phyloP scores from a whole-genome alignment of 2,888 invertebrate species.

The Tryphoninae sp. region DNA sequence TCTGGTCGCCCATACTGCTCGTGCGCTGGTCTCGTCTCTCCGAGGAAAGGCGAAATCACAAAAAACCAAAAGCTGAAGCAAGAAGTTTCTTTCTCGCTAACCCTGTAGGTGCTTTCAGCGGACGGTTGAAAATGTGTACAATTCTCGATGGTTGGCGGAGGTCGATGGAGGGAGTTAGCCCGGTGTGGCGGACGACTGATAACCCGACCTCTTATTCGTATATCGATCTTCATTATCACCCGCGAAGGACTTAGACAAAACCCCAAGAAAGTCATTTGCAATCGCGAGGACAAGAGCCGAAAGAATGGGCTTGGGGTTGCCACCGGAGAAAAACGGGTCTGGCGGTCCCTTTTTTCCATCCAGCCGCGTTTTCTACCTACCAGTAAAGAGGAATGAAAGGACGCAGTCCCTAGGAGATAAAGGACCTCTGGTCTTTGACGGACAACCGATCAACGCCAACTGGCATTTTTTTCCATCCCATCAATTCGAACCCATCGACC shows the following conservation, averaged over 20 bases:
- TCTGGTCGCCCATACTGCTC: constrained; percentile 54
- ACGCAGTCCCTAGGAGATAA: background rate
- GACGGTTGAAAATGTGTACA: constrained; percentile 1
- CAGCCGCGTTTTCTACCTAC: background rate
- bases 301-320: constrained; percentile 8
- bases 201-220: constrained; percentile 19
- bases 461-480: background rate
- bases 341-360: background rate
- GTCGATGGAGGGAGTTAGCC: background rate
- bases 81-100: constrained; percentile 35
- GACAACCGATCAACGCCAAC: background rate
- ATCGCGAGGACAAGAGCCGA: constrained; percentile 20
- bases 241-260: background rate
- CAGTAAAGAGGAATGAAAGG: background rate
- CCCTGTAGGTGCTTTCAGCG: background rate
- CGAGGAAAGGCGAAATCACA: constrained; percentile 26
- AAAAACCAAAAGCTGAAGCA: constrained; percentile 40
- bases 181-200: constrained; percentile 11
- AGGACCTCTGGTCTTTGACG: background rate
- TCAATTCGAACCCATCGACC: background rate
- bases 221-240: constrained; percentile 30
- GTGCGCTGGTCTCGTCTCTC: constrained; percentile 44
- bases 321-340: constrained; percentile 2
- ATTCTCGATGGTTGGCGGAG: background rate
- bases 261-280: constrained; percentile 23